These are phyloP conservation scores for Leptodactylus fallax DNA, from an alignment of 2,797 vertebrate species.

Conservation along the genomic window DNA sequence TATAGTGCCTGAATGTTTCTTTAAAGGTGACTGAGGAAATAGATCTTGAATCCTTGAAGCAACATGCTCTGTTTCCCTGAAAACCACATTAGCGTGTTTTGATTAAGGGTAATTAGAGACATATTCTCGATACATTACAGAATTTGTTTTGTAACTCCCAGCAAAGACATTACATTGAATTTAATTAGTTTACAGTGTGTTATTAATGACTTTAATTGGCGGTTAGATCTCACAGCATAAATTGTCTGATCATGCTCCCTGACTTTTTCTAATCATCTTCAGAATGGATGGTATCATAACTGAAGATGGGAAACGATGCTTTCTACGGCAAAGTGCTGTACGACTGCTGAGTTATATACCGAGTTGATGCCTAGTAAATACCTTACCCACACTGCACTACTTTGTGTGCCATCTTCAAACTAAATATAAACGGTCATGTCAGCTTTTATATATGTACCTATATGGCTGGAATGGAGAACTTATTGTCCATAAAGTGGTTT, in stretches of 20 bases:
- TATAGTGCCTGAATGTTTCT: not conserved
- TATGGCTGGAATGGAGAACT: not conserved
- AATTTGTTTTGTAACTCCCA: conserved; percentile 63
- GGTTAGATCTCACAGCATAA: conserved; percentile 42
- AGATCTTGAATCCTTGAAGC: conserved; percentile 19
- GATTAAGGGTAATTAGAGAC: conserved; percentile 61
- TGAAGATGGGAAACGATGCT: conserved; percentile 22
- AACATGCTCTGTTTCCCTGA: conserved; percentile 59
- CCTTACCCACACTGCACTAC: not conserved
- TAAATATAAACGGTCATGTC: not conserved
- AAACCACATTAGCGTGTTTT: conserved; percentile 56
- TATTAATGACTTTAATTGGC: conserved; percentile 62
- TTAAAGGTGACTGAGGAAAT: conserved; percentile 31
- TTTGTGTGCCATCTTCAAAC: conserved; percentile 9
- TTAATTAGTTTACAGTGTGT: conserved; percentile 46
- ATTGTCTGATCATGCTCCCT: conserved; percentile 55
- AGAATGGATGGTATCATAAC: conserved; percentile 42
- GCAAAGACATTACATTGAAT: conserved; percentile 58
- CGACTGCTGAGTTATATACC: not conserved
- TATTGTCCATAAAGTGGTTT: conserved; percentile 1
- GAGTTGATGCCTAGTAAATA: not conserved
- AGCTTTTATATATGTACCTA: not conserved
- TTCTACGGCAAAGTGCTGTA: not conserved
- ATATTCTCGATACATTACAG: conserved; percentile 60
- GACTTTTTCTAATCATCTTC: conserved; percentile 58